A percentile compares a stretch with the other conserved stretches of the same genome.
These are phyloP conservation scores for Drosophila sucinea DNA, from an alignment of 1,140 invertebrate genomes.

Conservation along the genomic window DNA sequence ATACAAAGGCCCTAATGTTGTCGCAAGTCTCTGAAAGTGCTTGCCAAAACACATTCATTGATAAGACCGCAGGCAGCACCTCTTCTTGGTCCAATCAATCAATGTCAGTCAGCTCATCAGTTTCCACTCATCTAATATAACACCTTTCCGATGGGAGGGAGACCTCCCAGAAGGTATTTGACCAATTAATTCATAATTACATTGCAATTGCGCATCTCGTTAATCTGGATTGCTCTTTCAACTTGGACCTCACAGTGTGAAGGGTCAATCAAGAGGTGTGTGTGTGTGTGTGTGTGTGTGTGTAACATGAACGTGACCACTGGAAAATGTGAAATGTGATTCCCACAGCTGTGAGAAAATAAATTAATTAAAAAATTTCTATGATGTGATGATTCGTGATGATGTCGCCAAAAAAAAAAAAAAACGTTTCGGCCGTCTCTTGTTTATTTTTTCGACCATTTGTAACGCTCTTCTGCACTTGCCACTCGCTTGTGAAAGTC, in stretches of 20 bases:
- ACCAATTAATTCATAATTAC: conserved; percentile 37
- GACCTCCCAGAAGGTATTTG: neutral
- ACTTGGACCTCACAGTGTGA: conserved; percentile 18
- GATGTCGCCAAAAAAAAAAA: conserved; percentile 19
- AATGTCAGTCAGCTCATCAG: conserved; percentile 2
- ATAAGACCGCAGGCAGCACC: conserved; percentile 1
- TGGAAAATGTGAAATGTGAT: conserved; percentile 55
- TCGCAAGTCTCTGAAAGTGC: neutral
- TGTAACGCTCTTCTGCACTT: conserved; percentile 52
- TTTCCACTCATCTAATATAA: neutral
- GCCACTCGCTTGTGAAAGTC: conserved; percentile 56
- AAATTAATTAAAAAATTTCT: conserved; percentile 66
- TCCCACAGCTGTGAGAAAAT: conserved; percentile 46
- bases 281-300: conserved; percentile 7
- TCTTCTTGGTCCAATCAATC: neutral
- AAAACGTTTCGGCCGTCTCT: conserved; percentile 23
- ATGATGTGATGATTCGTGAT: conserved; percentile 27
- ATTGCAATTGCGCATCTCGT: conserved; percentile 37
- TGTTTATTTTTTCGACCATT: conserved; percentile 27
- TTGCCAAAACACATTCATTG: conserved; percentile 7
- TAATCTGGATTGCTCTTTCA: neutral
- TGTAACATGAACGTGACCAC: conserved; percentile 49
- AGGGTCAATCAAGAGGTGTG: conserved; percentile 27
- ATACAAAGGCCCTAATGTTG: conserved; percentile 2
- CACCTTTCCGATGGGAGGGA: neutral